A percentile compares a stretch with the other conserved stretches of the same genome.
Conservation (phyloP, 2,797 vertebrate genomes). For the Apogon talboti region DNA sequence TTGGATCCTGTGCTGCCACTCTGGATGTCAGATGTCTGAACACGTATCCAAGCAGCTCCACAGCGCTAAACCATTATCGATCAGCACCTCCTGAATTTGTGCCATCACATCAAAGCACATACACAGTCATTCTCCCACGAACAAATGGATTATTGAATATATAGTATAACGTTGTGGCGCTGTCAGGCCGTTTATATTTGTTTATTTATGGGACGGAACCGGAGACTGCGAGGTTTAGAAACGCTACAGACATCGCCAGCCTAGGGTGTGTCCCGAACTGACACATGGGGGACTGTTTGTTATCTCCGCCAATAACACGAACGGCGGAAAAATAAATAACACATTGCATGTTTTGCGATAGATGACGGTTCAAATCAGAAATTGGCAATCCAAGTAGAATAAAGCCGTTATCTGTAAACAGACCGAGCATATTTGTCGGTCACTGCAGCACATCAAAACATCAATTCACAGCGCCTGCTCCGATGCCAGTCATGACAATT, state of each 20-base stretch:
- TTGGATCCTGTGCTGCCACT: constrained; percentile 45
- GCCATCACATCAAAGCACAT: constrained; percentile 57
- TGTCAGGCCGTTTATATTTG: constrained; percentile 50
- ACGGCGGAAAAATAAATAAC: not conserved
- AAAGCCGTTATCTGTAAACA: constrained; percentile 36
- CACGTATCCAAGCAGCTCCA: constrained; percentile 63
- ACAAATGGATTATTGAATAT: constrained; percentile 56
- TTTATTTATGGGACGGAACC: constrained; percentile 57
- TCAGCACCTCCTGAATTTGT: constrained; percentile 64
- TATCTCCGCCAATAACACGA: constrained; percentile 38
- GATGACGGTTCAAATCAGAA: constrained; percentile 1
- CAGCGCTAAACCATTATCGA: constrained; percentile 72
- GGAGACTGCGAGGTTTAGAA: constrained; percentile 74
- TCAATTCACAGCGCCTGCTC: constrained; percentile 34
- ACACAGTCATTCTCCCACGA: constrained; percentile 41
- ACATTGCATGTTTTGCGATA: not conserved
- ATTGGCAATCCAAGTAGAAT: constrained; percentile 18
- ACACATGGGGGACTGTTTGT: constrained; percentile 83
- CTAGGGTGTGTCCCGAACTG: constrained; percentile 87
- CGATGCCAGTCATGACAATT: constrained; percentile 33
- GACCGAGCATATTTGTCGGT: constrained; percentile 64
- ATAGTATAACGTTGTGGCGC: constrained; percentile 35
- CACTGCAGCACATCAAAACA: constrained; percentile 81
- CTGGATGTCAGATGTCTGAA: constrained; percentile 64
- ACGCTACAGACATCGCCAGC: constrained; percentile 83